phyloP scores from a whole-genome alignment of 2,797 vertebrate species.

The Oryzias sinensis region DNA sequence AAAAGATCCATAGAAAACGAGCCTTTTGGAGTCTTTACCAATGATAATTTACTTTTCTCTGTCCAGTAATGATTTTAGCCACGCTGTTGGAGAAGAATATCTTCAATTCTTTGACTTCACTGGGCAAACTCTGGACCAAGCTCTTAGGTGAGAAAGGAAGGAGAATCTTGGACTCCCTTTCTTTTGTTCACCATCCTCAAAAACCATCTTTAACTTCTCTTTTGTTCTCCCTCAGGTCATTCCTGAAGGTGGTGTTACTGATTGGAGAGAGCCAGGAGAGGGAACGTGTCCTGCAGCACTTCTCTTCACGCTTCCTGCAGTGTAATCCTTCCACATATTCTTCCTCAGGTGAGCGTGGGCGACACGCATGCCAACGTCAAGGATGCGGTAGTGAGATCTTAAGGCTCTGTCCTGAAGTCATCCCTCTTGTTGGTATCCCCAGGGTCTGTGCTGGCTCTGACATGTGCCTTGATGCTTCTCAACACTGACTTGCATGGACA shows the following conservation, averaged over 20 bases:
- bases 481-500: slow-evolving; percentile 91
- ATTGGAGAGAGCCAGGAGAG: slow-evolving; percentile 93
- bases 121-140: slow-evolving; percentile 81
- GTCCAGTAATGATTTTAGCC: slow-evolving; percentile 77
- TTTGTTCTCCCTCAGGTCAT: slow-evolving; percentile 66
- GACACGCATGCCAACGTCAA: not conserved
- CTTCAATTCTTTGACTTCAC: slow-evolving; percentile 87
- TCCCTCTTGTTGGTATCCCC: slow-evolving; percentile 20
- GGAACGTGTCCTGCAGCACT: slow-evolving; percentile 87
- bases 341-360: slow-evolving; percentile 72
- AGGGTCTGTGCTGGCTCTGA: slow-evolving; percentile 85
- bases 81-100: slow-evolving; percentile 85
- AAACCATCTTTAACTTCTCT: not conserved
- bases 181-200: not conserved
- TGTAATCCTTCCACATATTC: slow-evolving; percentile 81
- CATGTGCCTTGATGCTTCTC: slow-evolving; percentile 92
- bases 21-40: not conserved
- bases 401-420: not conserved
- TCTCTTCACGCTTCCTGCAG: slow-evolving; percentile 82
- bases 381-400: not conserved
- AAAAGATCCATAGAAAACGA: not conserved
- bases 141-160: slow-evolving; percentile 79
- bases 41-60: slow-evolving; percentile 3
- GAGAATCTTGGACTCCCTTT: not conserved
- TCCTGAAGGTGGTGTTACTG: slow-evolving; percentile 87